Evolutionary conservation across 2,888 invertebrate genomes (phyloP).

Genomic region (Fragum fragum): DNA sequence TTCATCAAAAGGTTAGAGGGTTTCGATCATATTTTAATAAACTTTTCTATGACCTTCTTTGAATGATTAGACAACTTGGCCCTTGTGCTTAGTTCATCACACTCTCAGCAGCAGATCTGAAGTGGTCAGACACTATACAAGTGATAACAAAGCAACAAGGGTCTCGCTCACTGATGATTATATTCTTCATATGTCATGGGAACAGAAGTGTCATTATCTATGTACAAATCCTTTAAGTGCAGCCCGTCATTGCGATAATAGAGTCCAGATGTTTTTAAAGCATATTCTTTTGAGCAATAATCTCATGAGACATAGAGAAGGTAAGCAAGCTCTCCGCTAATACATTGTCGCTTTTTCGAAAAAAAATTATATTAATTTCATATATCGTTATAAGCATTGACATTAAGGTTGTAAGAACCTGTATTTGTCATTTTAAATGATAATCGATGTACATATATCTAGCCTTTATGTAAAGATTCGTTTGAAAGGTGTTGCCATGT

Average conservation of each 20-base stretch:
- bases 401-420: no score
- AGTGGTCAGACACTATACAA: conserved; percentile 71
- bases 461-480: no score
- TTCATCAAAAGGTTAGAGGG: conserved; percentile 61
- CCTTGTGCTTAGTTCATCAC: conserved; percentile 73
- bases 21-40: conserved; percentile 70
- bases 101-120: conserved; percentile 71
- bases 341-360: no score
- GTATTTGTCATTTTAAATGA: no score
- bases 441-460: no score
- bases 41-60: conserved; percentile 66
- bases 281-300: conserved; percentile 43
- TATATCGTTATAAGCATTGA: no score
- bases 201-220: conserved; percentile 58
- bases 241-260: conserved; percentile 70
- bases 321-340: no score
- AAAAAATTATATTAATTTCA: no score
- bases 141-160: conserved; percentile 64
- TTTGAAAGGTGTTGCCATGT: no score
- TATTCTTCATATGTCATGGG: conserved; percentile 23
- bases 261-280: conserved; percentile 59
- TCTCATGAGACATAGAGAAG: no score
- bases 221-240: conserved; percentile 71
- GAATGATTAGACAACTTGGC: conserved; percentile 75
- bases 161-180: conserved; percentile 39